Conservation (phyloP, 2,888 invertebrate genomes). For the Pachycephus smyrnensis region DNA sequence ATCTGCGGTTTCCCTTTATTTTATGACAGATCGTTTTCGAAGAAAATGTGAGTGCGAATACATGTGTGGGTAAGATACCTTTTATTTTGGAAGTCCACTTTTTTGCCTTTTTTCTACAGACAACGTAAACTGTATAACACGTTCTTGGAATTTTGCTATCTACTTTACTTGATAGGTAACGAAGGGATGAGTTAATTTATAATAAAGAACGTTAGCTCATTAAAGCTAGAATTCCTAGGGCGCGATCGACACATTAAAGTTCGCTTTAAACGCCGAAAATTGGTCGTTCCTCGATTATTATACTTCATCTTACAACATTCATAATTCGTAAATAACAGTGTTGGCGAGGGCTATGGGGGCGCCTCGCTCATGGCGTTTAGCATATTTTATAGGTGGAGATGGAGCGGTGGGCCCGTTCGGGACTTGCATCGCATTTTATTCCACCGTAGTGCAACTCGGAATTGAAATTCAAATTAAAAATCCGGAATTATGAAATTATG, state of each 20-base stretch:
- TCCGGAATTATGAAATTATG: conserved; percentile 61
- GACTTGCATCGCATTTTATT: conserved; percentile 7
- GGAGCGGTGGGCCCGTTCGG: conserved; percentile 4
- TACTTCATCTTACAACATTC: conserved; percentile 60
- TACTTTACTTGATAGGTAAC: not conserved
- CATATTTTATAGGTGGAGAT: conserved; percentile 57
- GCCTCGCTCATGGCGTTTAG: conserved; percentile 53
- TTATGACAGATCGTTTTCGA: not conserved
- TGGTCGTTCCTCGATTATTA: conserved; percentile 49
- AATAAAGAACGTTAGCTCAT: not conserved
- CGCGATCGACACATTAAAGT: conserved; percentile 38
- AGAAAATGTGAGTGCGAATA: not conserved
- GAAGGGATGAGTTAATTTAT: not conserved
- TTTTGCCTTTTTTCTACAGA: not conserved
- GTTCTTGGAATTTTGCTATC: not conserved
- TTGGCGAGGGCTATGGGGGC: conserved; percentile 35
- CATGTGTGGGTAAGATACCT: not conserved
- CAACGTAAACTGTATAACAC: not conserved
- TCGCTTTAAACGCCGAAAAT: conserved; percentile 40
- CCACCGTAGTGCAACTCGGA: conserved; percentile 37
- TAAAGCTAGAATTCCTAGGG: conserved; percentile 17
- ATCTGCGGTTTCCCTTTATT: not conserved
- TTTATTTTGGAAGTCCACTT: not conserved
- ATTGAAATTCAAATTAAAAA: conserved; percentile 66
- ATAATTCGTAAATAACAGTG: conserved; percentile 66